Conservation (phyloP, 2,797 vertebrate species). For the Fistularia commersonii region DNA sequence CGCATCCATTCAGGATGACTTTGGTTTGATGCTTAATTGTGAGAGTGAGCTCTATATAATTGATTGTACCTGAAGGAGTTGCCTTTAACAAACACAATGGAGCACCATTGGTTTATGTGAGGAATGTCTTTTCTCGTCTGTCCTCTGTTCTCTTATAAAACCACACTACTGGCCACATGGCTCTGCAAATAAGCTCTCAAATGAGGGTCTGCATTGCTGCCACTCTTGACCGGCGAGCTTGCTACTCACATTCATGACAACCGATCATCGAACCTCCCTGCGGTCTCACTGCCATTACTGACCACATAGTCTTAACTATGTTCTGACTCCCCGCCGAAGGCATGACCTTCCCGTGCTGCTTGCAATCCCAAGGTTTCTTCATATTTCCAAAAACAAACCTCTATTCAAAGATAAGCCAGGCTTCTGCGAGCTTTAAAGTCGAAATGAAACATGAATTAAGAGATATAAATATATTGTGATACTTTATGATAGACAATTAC, state of each 20-base stretch:
- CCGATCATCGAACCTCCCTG: conserved; percentile 24
- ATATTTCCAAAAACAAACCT: conserved; percentile 9
- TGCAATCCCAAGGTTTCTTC: conserved; percentile 1
- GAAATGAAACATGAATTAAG: conserved; percentile 1
- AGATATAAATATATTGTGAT: no score
- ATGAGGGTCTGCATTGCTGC: conserved; percentile 1
- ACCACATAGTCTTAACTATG: conserved; percentile 18
- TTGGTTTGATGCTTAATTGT: no score
- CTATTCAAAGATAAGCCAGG: conserved; percentile 8
- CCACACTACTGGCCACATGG: no score
- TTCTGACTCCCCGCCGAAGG: conserved; percentile 17
- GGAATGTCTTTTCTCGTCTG: no score
- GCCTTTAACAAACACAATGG: no score
- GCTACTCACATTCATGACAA: conserved; percentile 24
- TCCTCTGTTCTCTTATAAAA: no score
- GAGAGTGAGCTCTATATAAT: no score
- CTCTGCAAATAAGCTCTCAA: conserved; percentile 6
- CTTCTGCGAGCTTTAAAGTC: not conserved
- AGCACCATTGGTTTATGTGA: no score
- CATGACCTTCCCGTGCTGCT: conserved; percentile 28
- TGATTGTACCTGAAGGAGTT: no score
- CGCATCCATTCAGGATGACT: no score
- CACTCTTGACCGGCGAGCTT: conserved; percentile 14
- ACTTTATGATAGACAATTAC: no score
- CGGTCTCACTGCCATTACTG: conserved; percentile 28